Conservation (phyloP, 2,113 vertebrate species). For the Epinephelus fuscoguttatus region DNA sequence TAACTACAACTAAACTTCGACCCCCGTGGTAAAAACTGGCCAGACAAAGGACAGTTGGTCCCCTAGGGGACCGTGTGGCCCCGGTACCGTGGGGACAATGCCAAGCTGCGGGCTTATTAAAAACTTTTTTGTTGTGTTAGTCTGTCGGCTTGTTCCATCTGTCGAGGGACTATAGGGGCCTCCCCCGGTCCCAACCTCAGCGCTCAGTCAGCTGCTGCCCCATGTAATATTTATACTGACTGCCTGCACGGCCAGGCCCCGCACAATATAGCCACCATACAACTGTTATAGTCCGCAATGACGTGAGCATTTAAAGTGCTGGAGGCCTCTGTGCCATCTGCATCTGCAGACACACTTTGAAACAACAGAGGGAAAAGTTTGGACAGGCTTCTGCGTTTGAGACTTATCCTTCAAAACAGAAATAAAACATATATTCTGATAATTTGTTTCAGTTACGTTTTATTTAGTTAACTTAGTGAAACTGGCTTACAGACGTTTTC, state of each 20-base stretch:
- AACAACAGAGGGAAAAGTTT: constrained; percentile 79
- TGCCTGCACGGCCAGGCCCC: constrained; percentile 42
- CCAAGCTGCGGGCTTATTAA: constrained; percentile 88
- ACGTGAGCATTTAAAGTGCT: constrained; percentile 80
- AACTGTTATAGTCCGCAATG: constrained; percentile 86
- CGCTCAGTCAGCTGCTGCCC: constrained; percentile 93
- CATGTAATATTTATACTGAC: constrained; percentile 98
- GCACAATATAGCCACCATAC: constrained; percentile 85
- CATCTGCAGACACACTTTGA: constrained; percentile 81
- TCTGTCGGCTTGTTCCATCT: constrained; percentile 94
- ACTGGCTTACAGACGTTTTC: neutral
- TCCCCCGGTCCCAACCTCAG: constrained; percentile 77
- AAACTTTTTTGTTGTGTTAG: constrained; percentile 84
- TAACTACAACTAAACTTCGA: constrained; percentile 51
- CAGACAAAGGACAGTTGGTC: constrained; percentile 87
- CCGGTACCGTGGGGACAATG: constrained; percentile 85
- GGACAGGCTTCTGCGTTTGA: constrained; percentile 71
- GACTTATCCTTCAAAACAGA: neutral
- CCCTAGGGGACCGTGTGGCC: constrained; percentile 79
- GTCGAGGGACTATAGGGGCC: constrained; percentile 89
- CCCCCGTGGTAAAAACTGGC: constrained; percentile 63
- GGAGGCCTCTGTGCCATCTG: constrained; percentile 86
- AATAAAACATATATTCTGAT: too few species aligned
- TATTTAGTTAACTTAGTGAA: neutral
- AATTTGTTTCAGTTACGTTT: neutral